Evolutionary conservation across 2,797 vertebrate genomes (phyloP).

Genomic region (Scomberomorus guttatus): DNA sequence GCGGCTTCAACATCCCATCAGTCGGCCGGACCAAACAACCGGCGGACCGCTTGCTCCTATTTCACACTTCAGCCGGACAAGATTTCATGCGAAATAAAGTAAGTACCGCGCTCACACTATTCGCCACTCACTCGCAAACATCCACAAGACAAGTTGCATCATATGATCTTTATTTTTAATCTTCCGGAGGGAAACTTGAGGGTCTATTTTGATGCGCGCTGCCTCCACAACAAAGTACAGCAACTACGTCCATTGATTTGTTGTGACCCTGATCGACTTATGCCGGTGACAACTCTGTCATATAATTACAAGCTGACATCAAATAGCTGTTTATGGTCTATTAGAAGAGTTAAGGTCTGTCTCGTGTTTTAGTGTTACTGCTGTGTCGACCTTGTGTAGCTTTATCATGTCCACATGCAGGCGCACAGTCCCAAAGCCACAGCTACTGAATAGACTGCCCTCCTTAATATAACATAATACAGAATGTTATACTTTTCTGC

Average conservation of each 20-base stretch:
- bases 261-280: constrained; percentile 71
- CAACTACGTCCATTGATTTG: constrained; percentile 79
- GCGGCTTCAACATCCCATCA: constrained; percentile 79
- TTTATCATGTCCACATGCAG: constrained; percentile 73
- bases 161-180: constrained; percentile 38
- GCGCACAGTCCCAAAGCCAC: constrained; percentile 58
- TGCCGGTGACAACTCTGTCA: constrained; percentile 63
- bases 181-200: constrained; percentile 65
- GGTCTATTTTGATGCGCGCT: constrained; percentile 69
- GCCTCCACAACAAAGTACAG: constrained; percentile 68
- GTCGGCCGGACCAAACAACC: constrained; percentile 78
- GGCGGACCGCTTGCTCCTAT: constrained; percentile 73
- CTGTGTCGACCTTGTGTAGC: constrained; percentile 74
- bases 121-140: constrained; percentile 39
- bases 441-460: constrained; percentile 42
- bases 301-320: constrained; percentile 63
- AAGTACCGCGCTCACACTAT: constrained; percentile 75
- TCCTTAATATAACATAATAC: constrained; percentile 25
- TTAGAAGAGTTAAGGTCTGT: constrained; percentile 56
- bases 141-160: constrained; percentile 20
- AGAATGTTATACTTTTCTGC: neutral
- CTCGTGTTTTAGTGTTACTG: constrained; percentile 58
- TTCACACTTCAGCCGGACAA: constrained; percentile 70
- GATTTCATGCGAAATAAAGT: constrained; percentile 84
- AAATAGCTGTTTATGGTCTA: constrained; percentile 60